phyloP scores from a whole-genome alignment of 2,888 invertebrate genomes.

The Heliconius sara region DNA sequence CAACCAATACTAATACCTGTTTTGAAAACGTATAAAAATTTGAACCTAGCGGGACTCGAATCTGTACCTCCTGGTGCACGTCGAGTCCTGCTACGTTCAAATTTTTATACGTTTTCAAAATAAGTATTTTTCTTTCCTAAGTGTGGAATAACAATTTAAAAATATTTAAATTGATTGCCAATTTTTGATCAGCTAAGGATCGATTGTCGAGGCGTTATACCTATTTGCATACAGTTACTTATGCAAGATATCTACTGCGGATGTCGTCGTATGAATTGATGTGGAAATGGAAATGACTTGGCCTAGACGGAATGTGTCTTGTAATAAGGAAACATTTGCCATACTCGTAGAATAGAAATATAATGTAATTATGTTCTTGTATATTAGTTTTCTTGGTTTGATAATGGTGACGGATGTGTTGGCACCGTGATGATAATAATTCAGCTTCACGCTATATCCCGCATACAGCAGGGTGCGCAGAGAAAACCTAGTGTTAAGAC shows the following conservation, averaged over 20 bases:
- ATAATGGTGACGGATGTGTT: not conserved
- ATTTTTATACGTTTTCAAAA: no score
- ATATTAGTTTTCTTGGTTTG: not conserved
- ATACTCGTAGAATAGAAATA: not conserved
- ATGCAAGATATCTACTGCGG: slow-evolving; percentile 14
- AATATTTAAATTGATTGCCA: no score
- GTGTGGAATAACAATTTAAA: no score
- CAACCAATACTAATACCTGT: no score
- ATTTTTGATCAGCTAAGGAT: not conserved
- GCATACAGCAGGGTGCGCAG: no score
- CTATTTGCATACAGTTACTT: slow-evolving; percentile 5
- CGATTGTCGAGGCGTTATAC: not conserved
- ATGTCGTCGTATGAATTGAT: slow-evolving; percentile 24
- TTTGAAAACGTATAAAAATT: no score
- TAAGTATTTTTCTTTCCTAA: no score
- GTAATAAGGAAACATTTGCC: slow-evolving; percentile 17
- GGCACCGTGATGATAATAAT: not conserved
- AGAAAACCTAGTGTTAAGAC: no score
- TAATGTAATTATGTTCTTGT: not conserved
- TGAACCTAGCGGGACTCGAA: no score
- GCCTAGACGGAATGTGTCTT: not conserved
- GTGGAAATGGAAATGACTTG: slow-evolving; percentile 33
- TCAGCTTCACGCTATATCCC: no score
- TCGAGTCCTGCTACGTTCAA: no score
- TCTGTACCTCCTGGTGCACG: no score